phyloP scores from a whole-genome alignment of 2,113 vertebrate species.

The Diglossa brunneiventris region DNA sequence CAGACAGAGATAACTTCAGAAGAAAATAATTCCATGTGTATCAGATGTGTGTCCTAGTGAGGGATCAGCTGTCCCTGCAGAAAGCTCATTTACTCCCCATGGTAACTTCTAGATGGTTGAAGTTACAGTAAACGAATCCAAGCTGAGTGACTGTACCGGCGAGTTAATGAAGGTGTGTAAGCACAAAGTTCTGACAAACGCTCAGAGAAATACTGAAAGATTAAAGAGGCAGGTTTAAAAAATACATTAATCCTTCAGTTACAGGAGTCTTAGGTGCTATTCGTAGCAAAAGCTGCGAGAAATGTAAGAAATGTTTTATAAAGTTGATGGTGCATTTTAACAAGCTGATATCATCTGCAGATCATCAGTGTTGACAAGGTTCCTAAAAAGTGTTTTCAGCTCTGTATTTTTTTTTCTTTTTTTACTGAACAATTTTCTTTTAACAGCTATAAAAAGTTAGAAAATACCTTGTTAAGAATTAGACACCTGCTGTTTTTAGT shows the following conservation, averaged over 20 bases:
- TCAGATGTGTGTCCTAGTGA: not conserved
- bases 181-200: constrained; percentile 51
- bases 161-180: constrained; percentile 46
- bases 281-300: not conserved
- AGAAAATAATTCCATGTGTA: constrained; percentile 2
- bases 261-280: not conserved
- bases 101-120: not conserved
- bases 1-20: constrained; percentile 26
- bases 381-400: not conserved
- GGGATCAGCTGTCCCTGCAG: constrained; percentile 40
- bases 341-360: not conserved
- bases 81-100: constrained; percentile 35
- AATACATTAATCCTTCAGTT: constrained; percentile 58
- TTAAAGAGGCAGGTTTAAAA: constrained; percentile 59
- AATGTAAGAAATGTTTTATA: constrained; percentile 9
- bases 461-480: not conserved
- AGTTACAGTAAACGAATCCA: constrained; percentile 20
- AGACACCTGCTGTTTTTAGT: not conserved
- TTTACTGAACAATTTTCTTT: not conserved
- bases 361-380: not conserved
- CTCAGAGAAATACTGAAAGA: constrained; percentile 53
- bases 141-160: not conserved
- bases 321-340: constrained; percentile 33
- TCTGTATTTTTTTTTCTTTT: not conserved
- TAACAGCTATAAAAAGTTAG: not conserved